phyloP scores from a whole-genome alignment of 2,797 vertebrate species.

The Rhabdomys pumilio region DNA sequence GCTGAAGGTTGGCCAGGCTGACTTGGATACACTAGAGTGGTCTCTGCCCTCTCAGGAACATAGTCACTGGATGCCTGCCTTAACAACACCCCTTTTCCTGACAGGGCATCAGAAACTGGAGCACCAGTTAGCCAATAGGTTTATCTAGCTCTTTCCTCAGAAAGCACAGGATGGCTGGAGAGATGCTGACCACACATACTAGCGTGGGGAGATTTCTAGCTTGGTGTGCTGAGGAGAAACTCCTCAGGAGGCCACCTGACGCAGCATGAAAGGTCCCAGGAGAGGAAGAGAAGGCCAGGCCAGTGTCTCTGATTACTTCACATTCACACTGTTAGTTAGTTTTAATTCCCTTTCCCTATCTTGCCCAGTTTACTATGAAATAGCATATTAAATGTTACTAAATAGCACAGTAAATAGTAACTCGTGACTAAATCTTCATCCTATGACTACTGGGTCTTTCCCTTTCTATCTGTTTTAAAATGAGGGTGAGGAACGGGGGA shows the following conservation, averaged over 20 bases:
- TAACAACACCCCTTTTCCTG: slow-evolving; percentile 4
- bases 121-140: not conserved
- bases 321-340: not conserved
- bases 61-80: not conserved
- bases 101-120: not conserved
- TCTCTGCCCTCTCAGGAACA: not conserved
- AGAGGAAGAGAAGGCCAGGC: not conserved
- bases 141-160: not conserved
- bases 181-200: not conserved
- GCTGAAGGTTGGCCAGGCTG: not conserved
- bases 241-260: not conserved
- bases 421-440: not conserved
- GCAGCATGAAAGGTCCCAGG: not conserved
- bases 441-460: not conserved
- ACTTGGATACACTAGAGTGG: not conserved
- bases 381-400: not conserved
- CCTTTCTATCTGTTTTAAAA: slow-evolving; percentile 31
- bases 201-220: not conserved
- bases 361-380: not conserved
- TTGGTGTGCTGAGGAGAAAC: not conserved
- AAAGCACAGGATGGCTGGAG: not conserved
- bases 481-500: not conserved
- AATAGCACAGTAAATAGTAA: not conserved
- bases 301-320: not conserved
- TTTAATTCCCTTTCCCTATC: not conserved